phyloP scores from a whole-genome alignment of 2,888 invertebrate species.

The Pandemis cinnamomeana region DNA sequence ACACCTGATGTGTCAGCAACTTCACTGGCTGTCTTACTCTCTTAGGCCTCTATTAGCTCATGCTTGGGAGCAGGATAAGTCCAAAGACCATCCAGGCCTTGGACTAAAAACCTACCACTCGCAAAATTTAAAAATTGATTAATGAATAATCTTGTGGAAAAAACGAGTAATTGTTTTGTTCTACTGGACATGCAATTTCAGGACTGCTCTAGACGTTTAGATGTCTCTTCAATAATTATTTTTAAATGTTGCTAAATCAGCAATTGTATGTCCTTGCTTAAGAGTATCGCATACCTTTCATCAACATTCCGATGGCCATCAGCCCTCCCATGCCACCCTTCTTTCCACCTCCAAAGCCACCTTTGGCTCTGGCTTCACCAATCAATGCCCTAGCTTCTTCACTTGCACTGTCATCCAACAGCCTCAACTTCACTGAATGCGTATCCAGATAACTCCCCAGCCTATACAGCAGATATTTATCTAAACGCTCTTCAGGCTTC shows the following conservation, averaged over 20 bases:
- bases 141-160: no score
- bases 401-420: conserved; percentile 86
- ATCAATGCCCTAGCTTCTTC: conserved; percentile 84
- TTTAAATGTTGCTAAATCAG: not conserved
- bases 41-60: no score
- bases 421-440: conserved; percentile 88
- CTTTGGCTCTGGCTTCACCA: conserved; percentile 81
- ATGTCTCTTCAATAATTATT: not conserved
- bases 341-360: conserved; percentile 76
- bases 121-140: no score
- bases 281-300: conserved; percentile 81
- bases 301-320: conserved; percentile 85
- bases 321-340: conserved; percentile 82
- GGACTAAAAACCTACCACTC: no score
- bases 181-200: no score
- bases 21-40: no score
- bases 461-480: conserved; percentile 89
- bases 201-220: no score
- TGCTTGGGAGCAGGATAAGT: no score
- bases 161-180: no score
- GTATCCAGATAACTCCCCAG: conserved; percentile 89
- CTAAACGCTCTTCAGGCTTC: conserved; percentile 90
- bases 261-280: not conserved
- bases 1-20: no score
- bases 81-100: no score